Evolutionary conservation across 2,113 vertebrate genomes (phyloP), one percentile per base, ranked within the genome.

Genomic region (Lampris megalopsis): DNA sequence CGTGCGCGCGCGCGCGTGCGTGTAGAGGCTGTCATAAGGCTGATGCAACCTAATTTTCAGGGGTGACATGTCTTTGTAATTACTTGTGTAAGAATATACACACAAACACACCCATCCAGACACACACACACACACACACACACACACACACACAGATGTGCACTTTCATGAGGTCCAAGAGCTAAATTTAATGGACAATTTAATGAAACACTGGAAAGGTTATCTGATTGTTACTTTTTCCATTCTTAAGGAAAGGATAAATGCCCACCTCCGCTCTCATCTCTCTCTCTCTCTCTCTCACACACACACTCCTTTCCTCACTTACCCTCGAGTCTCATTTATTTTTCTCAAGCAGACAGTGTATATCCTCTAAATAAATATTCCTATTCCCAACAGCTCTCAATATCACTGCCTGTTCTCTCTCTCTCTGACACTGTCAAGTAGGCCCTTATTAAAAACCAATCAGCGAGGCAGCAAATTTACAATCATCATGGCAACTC

Each of bases 121-220:
- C 58, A 9, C 58, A 24, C 42, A 63, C 9, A 48, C 62, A 63
- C 62, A 63, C 61, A 63, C 47, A 40, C 58, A 57, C 9, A 43
- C n/a, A 11, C 50, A 45, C 3, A n/a, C 38, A 42, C 58, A 5
- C 65, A 68, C 65, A 67, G 9, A 24, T 24, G 24, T 24, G 24
- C 24, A 24, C 24, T 24, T 24, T 24, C 50, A 40, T 13, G 49
- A 52, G 3, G 5, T 47, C 42, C 45, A 52, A 6, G 11, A 82
- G 24, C 57, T 61, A 11, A 76, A 79, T 82, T 78, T 75, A 83
- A 81, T 67, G 82, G 75, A 81, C 71, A 48, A 68, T 54, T 79
- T 77, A 84, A 87, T 86, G 73, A 81, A 75, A 87, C 43, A 40
- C 61, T 42, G 68, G 35, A 68, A 79, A 85, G 69, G 66, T 77